A percentile compares a stretch with the other conserved stretches of the same genome.
phyloP scores from a whole-genome alignment of 2,113 vertebrate genomes.

The Hyperoodon ampullatus region DNA sequence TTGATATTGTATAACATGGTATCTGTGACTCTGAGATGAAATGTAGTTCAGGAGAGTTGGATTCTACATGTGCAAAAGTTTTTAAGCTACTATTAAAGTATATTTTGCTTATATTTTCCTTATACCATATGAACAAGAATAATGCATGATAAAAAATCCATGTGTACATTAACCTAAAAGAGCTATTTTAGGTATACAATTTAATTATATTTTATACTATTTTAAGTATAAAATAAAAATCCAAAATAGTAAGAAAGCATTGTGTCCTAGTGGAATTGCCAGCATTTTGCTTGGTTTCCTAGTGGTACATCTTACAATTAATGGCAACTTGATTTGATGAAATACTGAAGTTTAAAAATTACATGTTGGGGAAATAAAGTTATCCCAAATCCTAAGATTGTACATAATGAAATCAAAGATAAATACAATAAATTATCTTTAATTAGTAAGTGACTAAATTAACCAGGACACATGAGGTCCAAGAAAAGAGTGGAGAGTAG shows the following conservation, averaged over 20 bases:
- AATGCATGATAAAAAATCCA: not conserved
- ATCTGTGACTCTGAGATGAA: not conserved
- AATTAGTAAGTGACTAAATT: not conserved
- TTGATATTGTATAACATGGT: not conserved
- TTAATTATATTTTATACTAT: not conserved
- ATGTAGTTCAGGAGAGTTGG: not conserved
- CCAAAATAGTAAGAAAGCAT: not conserved
- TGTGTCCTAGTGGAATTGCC: not conserved
- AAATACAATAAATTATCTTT: not conserved
- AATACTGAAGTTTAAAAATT: conserved; percentile 4
- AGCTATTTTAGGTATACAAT: not conserved
- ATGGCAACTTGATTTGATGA: not conserved
- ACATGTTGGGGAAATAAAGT: not conserved
- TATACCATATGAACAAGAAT: not conserved
- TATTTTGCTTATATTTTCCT: not conserved
- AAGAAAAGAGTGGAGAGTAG: not conserved
- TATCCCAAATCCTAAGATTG: not conserved
- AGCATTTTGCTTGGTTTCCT: conserved; percentile 2
- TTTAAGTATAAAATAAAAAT: not conserved
- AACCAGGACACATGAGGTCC: not conserved
- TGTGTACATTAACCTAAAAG: not conserved
- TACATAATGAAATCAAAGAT: not conserved
- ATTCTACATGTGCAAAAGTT: not conserved
- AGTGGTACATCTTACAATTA: not conserved
- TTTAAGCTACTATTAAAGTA: not conserved